A percentile compares a stretch with the other conserved stretches of the same genome.
Evolutionary conservation across 2,797 vertebrate species (phyloP).

Genomic region (Sus cebifrons): DNA sequence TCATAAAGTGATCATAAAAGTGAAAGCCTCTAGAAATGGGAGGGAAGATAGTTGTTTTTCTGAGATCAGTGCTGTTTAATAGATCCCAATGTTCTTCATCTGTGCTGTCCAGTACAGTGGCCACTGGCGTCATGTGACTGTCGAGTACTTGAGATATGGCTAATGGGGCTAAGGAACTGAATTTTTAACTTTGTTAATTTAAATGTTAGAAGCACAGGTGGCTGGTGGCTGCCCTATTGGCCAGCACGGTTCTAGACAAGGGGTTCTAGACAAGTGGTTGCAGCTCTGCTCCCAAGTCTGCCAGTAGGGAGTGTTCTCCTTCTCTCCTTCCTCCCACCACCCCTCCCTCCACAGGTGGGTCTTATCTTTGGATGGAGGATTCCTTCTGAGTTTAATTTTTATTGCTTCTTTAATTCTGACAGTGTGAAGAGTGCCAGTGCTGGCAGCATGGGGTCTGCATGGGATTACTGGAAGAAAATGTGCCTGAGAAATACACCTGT

Average conservation of each 20-base stretch:
- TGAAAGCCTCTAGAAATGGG: not conserved
- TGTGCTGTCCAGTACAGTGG: not conserved
- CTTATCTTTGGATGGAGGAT: constrained; percentile 56
- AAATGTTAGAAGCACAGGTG: not conserved
- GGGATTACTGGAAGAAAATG: constrained; percentile 97
- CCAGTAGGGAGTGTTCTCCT: not conserved
- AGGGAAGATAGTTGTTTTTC: not conserved
- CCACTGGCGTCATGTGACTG: not conserved
- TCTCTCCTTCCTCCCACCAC: not conserved
- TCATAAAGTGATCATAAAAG: constrained; percentile 18
- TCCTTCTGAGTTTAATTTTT: constrained; percentile 80
- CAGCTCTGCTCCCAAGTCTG: not conserved
- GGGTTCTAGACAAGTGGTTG: not conserved
- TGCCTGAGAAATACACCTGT: constrained; percentile 97
- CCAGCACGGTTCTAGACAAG: not conserved
- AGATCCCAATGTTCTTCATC: constrained; percentile 29
- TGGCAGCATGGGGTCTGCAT: constrained; percentile 99
- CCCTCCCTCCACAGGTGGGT: not conserved
- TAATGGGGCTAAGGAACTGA: constrained; percentile 5
- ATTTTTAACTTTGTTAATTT: constrained; percentile 50
- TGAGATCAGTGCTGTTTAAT: not conserved
- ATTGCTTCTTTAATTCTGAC: constrained; percentile 85
- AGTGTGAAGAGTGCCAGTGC: constrained; percentile 98
- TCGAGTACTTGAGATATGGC: constrained; percentile 22
- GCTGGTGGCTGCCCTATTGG: not conserved